Percentiles rank a stretch among this genome's conserved stretches.
Evolutionary conservation across 2,113 vertebrate genomes (phyloP).

Genomic region (Urocitellus parryii): DNA sequence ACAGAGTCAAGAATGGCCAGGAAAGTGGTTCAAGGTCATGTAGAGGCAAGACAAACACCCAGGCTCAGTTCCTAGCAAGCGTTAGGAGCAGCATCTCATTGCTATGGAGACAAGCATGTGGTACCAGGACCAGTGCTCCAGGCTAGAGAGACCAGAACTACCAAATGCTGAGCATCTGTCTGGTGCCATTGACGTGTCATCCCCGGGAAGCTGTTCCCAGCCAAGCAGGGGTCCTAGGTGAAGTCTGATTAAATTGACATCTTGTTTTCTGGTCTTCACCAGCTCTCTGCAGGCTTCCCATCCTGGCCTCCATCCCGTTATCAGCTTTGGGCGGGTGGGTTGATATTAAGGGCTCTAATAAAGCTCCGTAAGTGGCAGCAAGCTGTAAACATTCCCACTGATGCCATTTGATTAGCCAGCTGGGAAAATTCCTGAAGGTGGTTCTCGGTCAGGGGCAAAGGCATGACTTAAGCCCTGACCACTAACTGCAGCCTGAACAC

Average conservation of each 20-base stretch:
- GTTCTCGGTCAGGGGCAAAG: background rate
- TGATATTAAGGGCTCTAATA: slow-evolving; percentile 86
- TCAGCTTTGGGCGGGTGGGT: slow-evolving; percentile 73
- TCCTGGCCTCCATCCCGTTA: slow-evolving; percentile 71
- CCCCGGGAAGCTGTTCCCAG: background rate
- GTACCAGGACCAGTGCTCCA: accelerated
- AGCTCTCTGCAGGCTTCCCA: slow-evolving; percentile 35
- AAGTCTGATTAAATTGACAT: slow-evolving; percentile 63
- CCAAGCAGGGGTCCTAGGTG: background rate
- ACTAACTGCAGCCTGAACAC: too few relatives aligned
- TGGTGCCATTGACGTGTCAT: background rate
- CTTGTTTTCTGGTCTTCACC: slow-evolving; percentile 43
- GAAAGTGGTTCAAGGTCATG: background rate
- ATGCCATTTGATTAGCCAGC: slow-evolving; percentile 87
- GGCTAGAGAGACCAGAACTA: background rate
- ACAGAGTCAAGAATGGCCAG: background rate
- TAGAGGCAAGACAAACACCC: background rate
- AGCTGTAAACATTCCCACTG: slow-evolving; percentile 92
- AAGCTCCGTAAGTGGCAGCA: slow-evolving; percentile 87
- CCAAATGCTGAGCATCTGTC: background rate
- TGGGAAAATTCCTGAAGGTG: slow-evolving; percentile 86
- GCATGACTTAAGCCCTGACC: too few relatives aligned
- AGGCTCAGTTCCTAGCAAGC: background rate
- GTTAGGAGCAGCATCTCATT: background rate
- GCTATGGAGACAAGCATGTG: background rate